Evolutionary conservation across 2,113 vertebrate species (phyloP).

Genomic region (Megalops atlanticus): DNA sequence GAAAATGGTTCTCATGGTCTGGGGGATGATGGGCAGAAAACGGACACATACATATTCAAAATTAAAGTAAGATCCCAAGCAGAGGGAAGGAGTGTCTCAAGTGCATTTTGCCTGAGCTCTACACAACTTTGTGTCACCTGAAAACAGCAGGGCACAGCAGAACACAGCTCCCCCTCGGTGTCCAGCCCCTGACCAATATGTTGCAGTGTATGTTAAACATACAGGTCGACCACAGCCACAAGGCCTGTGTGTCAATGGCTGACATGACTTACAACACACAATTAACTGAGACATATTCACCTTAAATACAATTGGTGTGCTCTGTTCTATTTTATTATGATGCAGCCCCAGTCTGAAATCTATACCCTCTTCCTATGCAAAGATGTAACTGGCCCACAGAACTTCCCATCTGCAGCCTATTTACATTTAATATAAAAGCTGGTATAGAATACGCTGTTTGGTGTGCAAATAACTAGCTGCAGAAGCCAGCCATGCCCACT

Average conservation of each 20-base stretch:
- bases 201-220: slow-evolving; percentile 6
- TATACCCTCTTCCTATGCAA: background rate
- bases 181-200: background rate
- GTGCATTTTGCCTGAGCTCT: too few species aligned
- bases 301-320: background rate
- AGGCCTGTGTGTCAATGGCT: background rate
- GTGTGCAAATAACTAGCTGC: slow-evolving; percentile 70
- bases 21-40: background rate
- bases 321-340: background rate
- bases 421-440: slow-evolving; percentile 53
- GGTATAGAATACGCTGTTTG: slow-evolving; percentile 50
- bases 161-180: background rate
- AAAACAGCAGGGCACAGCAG: too few species aligned
- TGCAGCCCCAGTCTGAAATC: background rate
- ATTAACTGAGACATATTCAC: background rate
- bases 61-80: background rate
- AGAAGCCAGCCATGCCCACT: slow-evolving; percentile 57
- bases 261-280: background rate
- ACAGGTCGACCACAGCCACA: background rate
- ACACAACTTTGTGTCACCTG: too few species aligned
- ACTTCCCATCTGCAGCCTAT: slow-evolving; percentile 40
- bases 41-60: background rate
- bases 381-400: slow-evolving; percentile 7
- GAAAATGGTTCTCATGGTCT: background rate
- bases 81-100: too few species aligned